These are phyloP conservation scores for Chondrosia reniformis DNA, from an alignment of 37 sponge, comb jelly and placozoan genomes.

Conservation along the genomic window DNA sequence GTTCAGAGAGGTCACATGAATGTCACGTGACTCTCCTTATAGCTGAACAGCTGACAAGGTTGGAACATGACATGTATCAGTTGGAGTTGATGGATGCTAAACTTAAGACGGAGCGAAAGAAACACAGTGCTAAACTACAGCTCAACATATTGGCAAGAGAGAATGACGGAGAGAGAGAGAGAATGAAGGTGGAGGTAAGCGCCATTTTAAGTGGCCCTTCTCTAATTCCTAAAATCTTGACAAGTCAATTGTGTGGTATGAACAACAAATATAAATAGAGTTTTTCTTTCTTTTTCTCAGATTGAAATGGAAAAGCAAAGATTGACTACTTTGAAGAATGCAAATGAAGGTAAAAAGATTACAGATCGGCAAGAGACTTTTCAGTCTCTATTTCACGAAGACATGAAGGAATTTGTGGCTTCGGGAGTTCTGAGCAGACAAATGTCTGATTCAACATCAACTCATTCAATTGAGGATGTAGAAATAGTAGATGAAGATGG, in stretches of 20 bases:
- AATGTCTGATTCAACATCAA: slow-evolving; percentile 14
- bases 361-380: slow-evolving; percentile 56
- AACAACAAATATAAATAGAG: too few species aligned
- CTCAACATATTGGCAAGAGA: slow-evolving; percentile 21
- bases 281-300: background rate
- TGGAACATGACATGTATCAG: slow-evolving; percentile 42
- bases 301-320: slow-evolving; percentile 22
- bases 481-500: slow-evolving; percentile 66
- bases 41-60: slow-evolving; percentile 18
- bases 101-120: slow-evolving; percentile 46
- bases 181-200: slow-evolving; percentile 17
- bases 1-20: too few species aligned
- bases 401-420: slow-evolving; percentile 49
- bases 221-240: too few species aligned
- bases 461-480: slow-evolving; percentile 40
- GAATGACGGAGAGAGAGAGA: slow-evolving; percentile 18
- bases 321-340: background rate
- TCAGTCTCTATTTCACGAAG: slow-evolving; percentile 54
- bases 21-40: too few species aligned
- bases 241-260: too few species aligned
- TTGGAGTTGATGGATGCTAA: slow-evolving; percentile 17
- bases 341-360: too few species aligned
- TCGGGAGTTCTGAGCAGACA: slow-evolving; percentile 44
- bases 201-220: background rate
- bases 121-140: slow-evolving; percentile 30